These are phyloP conservation scores for Pristionchus arcanus DNA, from an alignment of 2,888 invertebrate species.

Conservation along the genomic window DNA sequence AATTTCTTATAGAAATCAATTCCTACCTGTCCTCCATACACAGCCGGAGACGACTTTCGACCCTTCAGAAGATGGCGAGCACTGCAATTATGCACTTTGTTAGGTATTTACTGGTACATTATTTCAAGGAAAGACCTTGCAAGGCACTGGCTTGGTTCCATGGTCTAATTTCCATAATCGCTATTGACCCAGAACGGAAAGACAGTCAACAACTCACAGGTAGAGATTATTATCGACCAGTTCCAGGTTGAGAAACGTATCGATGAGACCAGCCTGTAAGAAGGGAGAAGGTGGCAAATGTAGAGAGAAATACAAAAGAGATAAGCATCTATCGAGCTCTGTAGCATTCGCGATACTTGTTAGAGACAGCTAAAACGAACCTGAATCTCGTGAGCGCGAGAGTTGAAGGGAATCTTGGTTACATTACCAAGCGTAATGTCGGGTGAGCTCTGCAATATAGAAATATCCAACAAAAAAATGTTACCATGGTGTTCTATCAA, in stretches of 20 bases:
- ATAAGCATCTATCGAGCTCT: background rate
- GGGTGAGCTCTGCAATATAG: slow-evolving; percentile 17
- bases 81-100: slow-evolving; percentile 58
- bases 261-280: slow-evolving; percentile 69
- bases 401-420: slow-evolving; percentile 40
- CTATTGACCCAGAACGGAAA: slow-evolving; percentile 23
- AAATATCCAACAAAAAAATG: background rate
- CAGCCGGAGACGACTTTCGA: slow-evolving; percentile 70
- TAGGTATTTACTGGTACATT: background rate
- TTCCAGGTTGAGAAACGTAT: slow-evolving; percentile 72
- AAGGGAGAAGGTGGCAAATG: background rate
- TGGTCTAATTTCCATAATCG: slow-evolving; percentile 6
- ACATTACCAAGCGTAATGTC: slow-evolving; percentile 47
- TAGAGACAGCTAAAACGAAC: background rate
- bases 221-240: slow-evolving; percentile 71
- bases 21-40: slow-evolving; percentile 80
- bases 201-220: slow-evolving; percentile 61
- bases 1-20: background rate
- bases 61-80: slow-evolving; percentile 73
- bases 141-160: background rate
- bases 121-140: background rate
- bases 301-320: background rate
- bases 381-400: slow-evolving; percentile 53
- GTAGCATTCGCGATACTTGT: background rate
- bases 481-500: too few species aligned